Evolutionary conservation across 2,888 invertebrate species (phyloP), one percentile per base, ranked within the genome.

Genomic region (Drosophila atroscutellata): DNA sequence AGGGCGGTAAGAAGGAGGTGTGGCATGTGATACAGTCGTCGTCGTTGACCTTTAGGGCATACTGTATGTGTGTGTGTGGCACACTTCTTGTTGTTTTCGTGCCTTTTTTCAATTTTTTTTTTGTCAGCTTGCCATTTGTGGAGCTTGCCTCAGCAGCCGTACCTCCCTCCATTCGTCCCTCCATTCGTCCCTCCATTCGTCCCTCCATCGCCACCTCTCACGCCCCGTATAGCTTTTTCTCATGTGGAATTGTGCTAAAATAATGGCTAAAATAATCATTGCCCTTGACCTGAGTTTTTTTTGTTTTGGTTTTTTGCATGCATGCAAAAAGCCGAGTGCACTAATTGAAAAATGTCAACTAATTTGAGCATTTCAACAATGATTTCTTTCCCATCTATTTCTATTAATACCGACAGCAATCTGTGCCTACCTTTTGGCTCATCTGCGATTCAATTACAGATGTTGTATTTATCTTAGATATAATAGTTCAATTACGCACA

Each of bases 401-500:
- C 32, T 32, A 50, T 18, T 20, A 15, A 30, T 56, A 26, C 1
- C 30, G 26, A 56, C 95, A 97, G 94, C 94, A 94, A 86, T 94
- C 96, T 93, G 95, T 95, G 80, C 95, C 96, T 77, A 94, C 94
- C 80, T 95, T 96, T 92, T 98, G 98, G 98, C 93, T 96, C 88
- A 94, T 95, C 73, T 96, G 96, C 92, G 99, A 99, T 94, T 96
- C 95, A 68, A 93, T 98, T 89, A 97, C 97, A 91, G 99, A 99
- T 94, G 91, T 97, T 79, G 96, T 98, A 74, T 98, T 98, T 94
- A 94, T 98, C 60, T 93, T 97, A 80, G 99, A 99, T 94, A 96
- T 99, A 81, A 95, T 96, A 62, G 97, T 98, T 74, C 99, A 99
- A 93, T 95, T 99, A 85, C 94, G 99, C 78, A 99, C 99, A 51